These are phyloP conservation scores for Muschampia plurimacula DNA, from an alignment of 2,888 invertebrate species.

Conservation along the genomic window DNA sequence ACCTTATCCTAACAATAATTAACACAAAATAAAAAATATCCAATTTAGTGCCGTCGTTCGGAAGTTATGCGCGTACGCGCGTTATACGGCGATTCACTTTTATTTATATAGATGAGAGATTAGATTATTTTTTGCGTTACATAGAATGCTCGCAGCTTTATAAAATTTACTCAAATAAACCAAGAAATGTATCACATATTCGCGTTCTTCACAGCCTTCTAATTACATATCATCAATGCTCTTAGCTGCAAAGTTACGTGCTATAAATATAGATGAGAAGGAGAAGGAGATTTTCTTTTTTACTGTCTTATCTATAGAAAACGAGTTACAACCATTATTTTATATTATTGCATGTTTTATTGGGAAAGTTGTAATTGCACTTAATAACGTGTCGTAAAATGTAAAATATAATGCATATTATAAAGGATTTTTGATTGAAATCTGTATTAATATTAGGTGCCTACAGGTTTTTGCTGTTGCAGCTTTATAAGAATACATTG, in stretches of 20 bases:
- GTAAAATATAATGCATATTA: background rate
- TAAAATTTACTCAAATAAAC: background rate
- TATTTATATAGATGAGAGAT: no score
- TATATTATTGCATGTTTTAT: constrained; percentile 25
- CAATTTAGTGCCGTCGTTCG: no score
- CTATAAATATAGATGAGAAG: constrained; percentile 23
- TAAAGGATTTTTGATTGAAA: background rate
- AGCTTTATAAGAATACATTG: no score
- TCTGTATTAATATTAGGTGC: background rate
- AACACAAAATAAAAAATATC: no score
- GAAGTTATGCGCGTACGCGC: no score
- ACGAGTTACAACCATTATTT: background rate
- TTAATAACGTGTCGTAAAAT: constrained; percentile 14
- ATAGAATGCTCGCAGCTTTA: background rate
- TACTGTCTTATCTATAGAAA: constrained; percentile 24
- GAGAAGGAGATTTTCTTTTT: constrained; percentile 8
- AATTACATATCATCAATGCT: constrained; percentile 14
- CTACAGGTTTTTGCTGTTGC: background rate
- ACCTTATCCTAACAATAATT: no score
- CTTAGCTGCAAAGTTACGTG: constrained; percentile 16
- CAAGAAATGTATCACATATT: background rate
- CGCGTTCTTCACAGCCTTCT: background rate
- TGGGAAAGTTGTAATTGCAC: constrained; percentile 13
- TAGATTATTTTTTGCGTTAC: background rate
- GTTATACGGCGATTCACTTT: no score